phyloP scores from a whole-genome alignment of 2,113 vertebrate species.

The Hippocampus guttulatus region DNA sequence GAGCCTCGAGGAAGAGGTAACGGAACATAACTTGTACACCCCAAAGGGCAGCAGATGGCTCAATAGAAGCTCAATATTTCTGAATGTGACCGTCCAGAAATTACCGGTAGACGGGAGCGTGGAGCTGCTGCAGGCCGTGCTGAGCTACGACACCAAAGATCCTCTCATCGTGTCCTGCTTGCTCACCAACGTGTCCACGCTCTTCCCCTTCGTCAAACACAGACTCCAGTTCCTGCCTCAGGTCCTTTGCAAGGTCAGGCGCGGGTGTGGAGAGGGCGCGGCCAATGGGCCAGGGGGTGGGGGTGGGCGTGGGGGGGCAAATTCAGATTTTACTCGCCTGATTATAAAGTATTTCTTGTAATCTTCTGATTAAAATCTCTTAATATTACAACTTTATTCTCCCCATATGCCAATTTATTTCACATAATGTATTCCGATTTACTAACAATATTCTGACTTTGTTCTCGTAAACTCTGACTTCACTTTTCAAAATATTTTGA shows the following conservation, averaged over 20 bases:
- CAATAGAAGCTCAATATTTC: not conserved
- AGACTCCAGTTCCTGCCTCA: constrained; percentile 79
- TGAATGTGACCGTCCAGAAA: constrained; percentile 64
- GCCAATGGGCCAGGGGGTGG: too few species aligned
- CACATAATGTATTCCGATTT: too few species aligned
- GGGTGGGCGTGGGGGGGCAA: too few species aligned
- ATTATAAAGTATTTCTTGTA: too few species aligned
- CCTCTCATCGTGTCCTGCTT: constrained; percentile 91
- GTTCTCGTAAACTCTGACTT: too few species aligned
- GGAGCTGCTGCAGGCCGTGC: constrained; percentile 83
- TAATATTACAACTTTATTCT: too few species aligned
- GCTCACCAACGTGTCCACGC: constrained; percentile 87
- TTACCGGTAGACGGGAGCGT: constrained; percentile 84
- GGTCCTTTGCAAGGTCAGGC: constrained; percentile 85
- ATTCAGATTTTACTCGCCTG: too few species aligned
- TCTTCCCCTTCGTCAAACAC: constrained; percentile 86
- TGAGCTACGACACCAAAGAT: constrained; percentile 87
- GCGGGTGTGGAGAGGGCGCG: not conserved
- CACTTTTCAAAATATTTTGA: too few species aligned
- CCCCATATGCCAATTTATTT: too few species aligned
- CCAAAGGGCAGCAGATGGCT: not conserved
- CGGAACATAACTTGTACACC: not conserved
- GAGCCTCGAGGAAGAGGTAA: constrained; percentile 85
- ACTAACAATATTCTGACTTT: too few species aligned
- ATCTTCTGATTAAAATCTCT: too few species aligned